These are phyloP conservation scores for Aulostomus chinensis DNA, from an alignment of 2,797 vertebrate species.

Conservation along the genomic window DNA sequence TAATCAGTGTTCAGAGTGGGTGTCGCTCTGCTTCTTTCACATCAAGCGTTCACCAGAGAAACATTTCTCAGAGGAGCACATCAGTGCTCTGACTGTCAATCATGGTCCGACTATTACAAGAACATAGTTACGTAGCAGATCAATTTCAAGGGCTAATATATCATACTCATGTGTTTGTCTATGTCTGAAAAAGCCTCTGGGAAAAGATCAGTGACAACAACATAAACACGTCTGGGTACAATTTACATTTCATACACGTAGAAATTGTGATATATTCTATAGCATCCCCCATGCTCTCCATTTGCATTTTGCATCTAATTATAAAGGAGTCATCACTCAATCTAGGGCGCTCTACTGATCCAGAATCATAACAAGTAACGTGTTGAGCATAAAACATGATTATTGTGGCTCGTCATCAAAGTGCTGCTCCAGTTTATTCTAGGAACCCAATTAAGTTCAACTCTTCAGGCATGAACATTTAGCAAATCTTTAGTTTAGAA, in stretches of 20 bases:
- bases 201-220: too few relatives aligned
- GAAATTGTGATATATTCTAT: slow-evolving; percentile 45
- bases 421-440: slow-evolving; percentile 49
- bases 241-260: slow-evolving; percentile 20
- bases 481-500: too few relatives aligned
- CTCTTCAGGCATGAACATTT: slow-evolving; percentile 54
- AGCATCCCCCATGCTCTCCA: too few relatives aligned
- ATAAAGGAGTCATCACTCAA: slow-evolving; percentile 58
- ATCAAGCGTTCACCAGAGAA: slow-evolving; percentile 40
- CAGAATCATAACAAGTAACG: slow-evolving; percentile 61
- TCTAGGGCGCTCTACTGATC: slow-evolving; percentile 47
- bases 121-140: too few relatives aligned
- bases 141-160: too few relatives aligned
- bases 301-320: slow-evolving; percentile 74
- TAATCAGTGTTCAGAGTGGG: too few relatives aligned
- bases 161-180: slow-evolving; percentile 48
- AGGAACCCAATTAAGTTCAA: slow-evolving; percentile 67
- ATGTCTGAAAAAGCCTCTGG: slow-evolving; percentile 7
- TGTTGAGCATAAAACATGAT: slow-evolving; percentile 56
- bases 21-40: slow-evolving; percentile 50
- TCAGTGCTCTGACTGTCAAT: slow-evolving; percentile 52
- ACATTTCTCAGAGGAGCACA: slow-evolving; percentile 63
- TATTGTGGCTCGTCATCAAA: slow-evolving; percentile 54
- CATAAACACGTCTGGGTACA: background rate
- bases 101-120: slow-evolving; percentile 27